These are phyloP conservation scores for Sebastes steindachneri DNA, from an alignment of 2,797 vertebrate genomes.

Conservation along the genomic window DNA sequence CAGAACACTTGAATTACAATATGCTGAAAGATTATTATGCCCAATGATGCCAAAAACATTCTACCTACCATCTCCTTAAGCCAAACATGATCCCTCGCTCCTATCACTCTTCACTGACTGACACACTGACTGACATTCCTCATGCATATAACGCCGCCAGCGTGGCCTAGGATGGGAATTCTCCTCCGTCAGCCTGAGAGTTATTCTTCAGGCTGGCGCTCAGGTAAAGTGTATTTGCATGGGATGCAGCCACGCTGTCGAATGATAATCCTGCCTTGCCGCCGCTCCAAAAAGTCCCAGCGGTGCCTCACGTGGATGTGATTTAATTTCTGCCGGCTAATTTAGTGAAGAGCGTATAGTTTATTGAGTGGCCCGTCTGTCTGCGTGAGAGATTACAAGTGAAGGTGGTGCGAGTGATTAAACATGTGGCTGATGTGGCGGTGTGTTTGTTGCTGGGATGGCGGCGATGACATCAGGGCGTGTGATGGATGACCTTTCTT, in stretches of 20 bases:
- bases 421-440: constrained; percentile 6
- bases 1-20: too few species aligned
- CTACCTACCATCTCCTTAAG: rapidly evolving
- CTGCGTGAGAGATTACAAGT: constrained; percentile 42
- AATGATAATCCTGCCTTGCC: constrained; percentile 49
- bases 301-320: constrained; percentile 15
- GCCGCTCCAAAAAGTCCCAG: constrained; percentile 34
- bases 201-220: constrained; percentile 42
- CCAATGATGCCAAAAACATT: too few species aligned
- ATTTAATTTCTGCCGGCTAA: constrained; percentile 52
- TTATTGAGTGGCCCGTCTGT: constrained; percentile 40
- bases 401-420: constrained; percentile 34
- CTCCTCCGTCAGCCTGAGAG: constrained; percentile 34
- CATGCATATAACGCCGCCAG: constrained; percentile 11
- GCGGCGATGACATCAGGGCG: background rate
- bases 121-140: constrained; percentile 22
- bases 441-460: constrained; percentile 14
- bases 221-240: constrained; percentile 53
- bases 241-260: constrained; percentile 38
- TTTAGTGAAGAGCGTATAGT: constrained; percentile 17
- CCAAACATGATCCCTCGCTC: background rate
- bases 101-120: background rate
- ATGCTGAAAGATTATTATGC: too few species aligned
- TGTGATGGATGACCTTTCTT: constrained; percentile 39
- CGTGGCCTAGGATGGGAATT: constrained; percentile 8